Evolutionary conservation across 2,797 vertebrate genomes (phyloP), one percentile per base, ranked within the genome.

Genomic region (Limnodromus scolopaceus): DNA sequence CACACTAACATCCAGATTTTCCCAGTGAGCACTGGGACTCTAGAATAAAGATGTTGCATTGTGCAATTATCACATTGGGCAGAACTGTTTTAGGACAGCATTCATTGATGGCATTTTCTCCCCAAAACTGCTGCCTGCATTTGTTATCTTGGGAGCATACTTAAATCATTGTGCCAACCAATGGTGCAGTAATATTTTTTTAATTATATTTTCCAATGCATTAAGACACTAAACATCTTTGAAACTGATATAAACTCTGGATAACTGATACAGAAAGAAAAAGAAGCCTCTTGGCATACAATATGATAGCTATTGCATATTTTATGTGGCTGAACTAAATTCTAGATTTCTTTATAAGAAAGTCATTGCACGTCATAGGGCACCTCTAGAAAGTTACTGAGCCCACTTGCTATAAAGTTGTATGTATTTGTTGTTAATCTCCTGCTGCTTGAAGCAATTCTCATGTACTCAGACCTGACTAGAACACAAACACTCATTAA

Each of bases 401-500:
- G 80, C 27, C 17, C 78, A 48, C 43, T 84, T 94, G 71, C 55
- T 92, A 32, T 49, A 55, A 90, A 84, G 38, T 54, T 84, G 38
- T 82, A 74, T 80, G 43, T 74, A 80, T 93, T 95, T 94, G 81
- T 89, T 95, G 75, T 68, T 97, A 97, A 97, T 96, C 68, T 66
- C 46, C 61, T 75, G 49, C 94, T 96, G 90, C 95, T 94, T 96
- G 96, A 96, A 96, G 78, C 86, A 96, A 96, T 97, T 97, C 93
- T 94, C 92, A 38, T 93, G 86, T 71, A 57, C 90, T 92, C 38
- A 77, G 84, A 96, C 94, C 93, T 96, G 80, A 96, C 87, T 95
- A 93, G 95, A 96, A 96, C 61, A 95, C 95, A 96, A 96, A 95
- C 94, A 96, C 51, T 94, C 96, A 93, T 97, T 96, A 97, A 96